Conservation (phyloP, 2,113 vertebrate genomes). For the Dromiciops gliroides region DNA sequence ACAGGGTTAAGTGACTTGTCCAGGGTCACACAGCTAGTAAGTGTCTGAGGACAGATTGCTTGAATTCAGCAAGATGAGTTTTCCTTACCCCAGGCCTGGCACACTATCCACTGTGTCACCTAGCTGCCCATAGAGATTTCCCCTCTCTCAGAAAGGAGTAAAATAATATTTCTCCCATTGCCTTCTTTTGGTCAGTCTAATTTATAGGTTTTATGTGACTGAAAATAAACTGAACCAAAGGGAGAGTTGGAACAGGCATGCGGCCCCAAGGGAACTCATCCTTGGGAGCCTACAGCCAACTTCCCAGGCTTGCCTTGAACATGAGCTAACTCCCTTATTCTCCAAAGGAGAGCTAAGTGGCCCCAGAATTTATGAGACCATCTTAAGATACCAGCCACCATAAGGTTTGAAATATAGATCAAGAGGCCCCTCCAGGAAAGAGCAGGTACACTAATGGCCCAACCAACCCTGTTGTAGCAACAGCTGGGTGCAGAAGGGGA, state of each 20-base stretch:
- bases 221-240: slow-evolving; percentile 72
- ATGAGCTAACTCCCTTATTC: neutral
- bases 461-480: neutral
- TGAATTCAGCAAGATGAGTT: neutral
- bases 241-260: slow-evolving; percentile 50
- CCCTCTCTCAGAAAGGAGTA: slow-evolving; percentile 46
- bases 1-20: too few species aligned
- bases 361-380: neutral
- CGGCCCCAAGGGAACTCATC: slow-evolving; percentile 43
- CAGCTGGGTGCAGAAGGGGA: neutral
- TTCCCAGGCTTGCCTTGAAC: slow-evolving; percentile 41
- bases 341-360: neutral
- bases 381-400: neutral
- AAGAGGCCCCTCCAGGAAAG: neutral
- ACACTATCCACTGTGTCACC: too few species aligned
- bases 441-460: neutral
- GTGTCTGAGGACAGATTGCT: too few species aligned
- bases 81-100: too few species aligned
- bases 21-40: too few species aligned
- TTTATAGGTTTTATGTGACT: slow-evolving; percentile 70
- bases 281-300: slow-evolving; percentile 10
- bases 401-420: neutral
- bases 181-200: slow-evolving; percentile 62
- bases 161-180: slow-evolving; percentile 65
- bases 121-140: slow-evolving; percentile 27